Evolutionary conservation across 2,113 vertebrate species (phyloP), one percentile per base, ranked within the genome.

Genomic region (Protobothrops flavoviridis): DNA sequence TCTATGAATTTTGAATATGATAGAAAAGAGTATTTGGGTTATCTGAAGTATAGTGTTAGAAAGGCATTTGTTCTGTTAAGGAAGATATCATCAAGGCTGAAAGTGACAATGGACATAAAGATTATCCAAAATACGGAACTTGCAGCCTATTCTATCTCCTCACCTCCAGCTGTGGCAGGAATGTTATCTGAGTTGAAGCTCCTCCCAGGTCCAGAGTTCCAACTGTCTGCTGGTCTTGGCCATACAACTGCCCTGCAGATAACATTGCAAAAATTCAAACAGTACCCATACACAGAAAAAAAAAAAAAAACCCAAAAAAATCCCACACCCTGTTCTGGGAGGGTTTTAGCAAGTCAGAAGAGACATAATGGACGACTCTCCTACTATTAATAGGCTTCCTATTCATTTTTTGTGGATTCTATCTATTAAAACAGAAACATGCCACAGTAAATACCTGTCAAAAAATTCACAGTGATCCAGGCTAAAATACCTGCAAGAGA

Each of bases 401-500:
- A 13, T 11, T 55, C 50, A 50, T 0, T 39, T 50, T 94, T 57
- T 1, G 0, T n/a, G 91, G 39, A 85, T 12, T 91, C 20, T 93
- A 48, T 87, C 90, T 52, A 45, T 92, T 94, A 92, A 64, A 93
- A 90, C 85, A 59, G 90, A 94, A 90, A 91, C 61, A 96, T 0
- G 74, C 3, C 94, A 74, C 94, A 93, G 92, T 10, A 97, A 90
- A 97, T 98, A 99, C 99, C 99, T 99, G 99, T 99, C 94, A 99
- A 98, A 97, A 99, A 99, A 97, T 99, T 99, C 97, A 99, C 99
- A 93, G 99, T 99, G 96, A 99, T 98, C 99, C 99, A 99, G 92
- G 99, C 99, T 94, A 99, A 98, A 97, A 99, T 97, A 97, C 99
- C 99, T 99, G 94, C 91, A 97, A 97, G 96, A 93, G 96, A 92